These are phyloP conservation scores for Alligator mississippiensis DNA, from an alignment of 2,113 vertebrate genomes.

Conservation along the genomic window DNA sequence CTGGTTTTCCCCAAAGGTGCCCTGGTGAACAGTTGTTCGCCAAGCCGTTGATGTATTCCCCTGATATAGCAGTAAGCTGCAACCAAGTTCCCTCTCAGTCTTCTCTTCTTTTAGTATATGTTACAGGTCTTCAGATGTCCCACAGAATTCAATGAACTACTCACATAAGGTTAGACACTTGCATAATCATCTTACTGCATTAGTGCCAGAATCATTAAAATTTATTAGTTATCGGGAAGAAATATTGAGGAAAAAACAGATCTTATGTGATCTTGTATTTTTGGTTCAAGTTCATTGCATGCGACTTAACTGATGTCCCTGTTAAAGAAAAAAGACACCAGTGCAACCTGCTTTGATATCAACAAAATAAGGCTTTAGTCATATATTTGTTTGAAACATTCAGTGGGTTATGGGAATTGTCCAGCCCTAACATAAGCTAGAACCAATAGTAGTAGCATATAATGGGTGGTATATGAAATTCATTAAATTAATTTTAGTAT, in stretches of 20 bases:
- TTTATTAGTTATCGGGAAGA: neutral
- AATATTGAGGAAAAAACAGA: neutral
- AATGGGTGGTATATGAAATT: neutral
- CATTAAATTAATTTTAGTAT: neutral
- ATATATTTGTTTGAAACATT: neutral
- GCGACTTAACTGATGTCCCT: neutral
- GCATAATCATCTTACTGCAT: neutral
- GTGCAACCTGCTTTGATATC: neutral
- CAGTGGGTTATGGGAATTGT: neutral
- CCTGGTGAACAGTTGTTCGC: no score
- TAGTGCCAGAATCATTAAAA: neutral
- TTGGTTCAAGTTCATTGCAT: neutral
- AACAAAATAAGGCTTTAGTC: neutral
- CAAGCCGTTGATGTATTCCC: no score
- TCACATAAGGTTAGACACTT: neutral
- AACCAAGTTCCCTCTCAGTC: no score
- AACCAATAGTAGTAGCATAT: neutral
- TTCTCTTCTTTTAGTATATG: neutral
- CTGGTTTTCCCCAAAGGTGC: no score
- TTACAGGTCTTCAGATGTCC: neutral
- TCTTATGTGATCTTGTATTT: neutral
- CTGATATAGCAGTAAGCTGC: no score
- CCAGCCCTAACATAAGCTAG: neutral
- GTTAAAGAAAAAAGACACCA: neutral
- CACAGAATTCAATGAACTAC: neutral